Evolutionary conservation across 2,888 invertebrate genomes (phyloP).

Genomic region (Perizoma flavofasciatum): DNA sequence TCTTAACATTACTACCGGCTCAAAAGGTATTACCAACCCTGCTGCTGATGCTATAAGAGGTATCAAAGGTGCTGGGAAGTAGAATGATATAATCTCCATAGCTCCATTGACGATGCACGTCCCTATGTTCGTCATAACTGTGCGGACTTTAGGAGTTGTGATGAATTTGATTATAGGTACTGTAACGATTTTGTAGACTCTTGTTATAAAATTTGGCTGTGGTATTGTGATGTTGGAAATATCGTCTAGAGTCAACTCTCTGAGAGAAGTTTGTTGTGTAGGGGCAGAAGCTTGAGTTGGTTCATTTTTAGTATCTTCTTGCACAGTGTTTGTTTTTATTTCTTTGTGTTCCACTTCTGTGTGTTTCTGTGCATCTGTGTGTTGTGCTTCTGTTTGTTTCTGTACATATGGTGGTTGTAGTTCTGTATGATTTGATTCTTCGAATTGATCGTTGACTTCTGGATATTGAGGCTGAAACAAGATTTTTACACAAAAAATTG

Average conservation of each 20-base stretch:
- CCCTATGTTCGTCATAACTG: constrained; percentile 66
- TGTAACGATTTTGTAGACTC: constrained; percentile 49
- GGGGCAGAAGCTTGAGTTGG: neutral
- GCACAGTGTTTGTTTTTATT: constrained; percentile 4
- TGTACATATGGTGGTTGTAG: constrained; percentile 6
- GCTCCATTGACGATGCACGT: constrained; percentile 72
- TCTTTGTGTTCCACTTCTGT: constrained; percentile 14
- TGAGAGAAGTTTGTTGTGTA: neutral
- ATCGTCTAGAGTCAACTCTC: constrained; percentile 5
- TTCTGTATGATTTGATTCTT: constrained; percentile 32
- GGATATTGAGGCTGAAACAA: constrained; percentile 55
- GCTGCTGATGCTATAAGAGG: constrained; percentile 72
- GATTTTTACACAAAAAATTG: neutral
- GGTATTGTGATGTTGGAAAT: constrained; percentile 5
- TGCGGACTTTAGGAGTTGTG: constrained; percentile 56
- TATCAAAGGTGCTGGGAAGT: constrained; percentile 69
- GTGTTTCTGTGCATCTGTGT: constrained; percentile 14
- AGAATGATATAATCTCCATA: constrained; percentile 68
- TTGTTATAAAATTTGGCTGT: constrained; percentile 32
- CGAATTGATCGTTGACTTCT: constrained; percentile 61
- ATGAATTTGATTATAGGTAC: constrained; percentile 51
- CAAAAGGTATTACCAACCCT: constrained; percentile 72
- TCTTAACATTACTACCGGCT: constrained; percentile 67
- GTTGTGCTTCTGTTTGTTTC: neutral
- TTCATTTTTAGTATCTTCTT: constrained; percentile 2